A percentile compares a stretch with the other conserved stretches of the same genome.
Conservation (phyloP, 2,888 invertebrate species). For the Drosophila mulleri region DNA sequence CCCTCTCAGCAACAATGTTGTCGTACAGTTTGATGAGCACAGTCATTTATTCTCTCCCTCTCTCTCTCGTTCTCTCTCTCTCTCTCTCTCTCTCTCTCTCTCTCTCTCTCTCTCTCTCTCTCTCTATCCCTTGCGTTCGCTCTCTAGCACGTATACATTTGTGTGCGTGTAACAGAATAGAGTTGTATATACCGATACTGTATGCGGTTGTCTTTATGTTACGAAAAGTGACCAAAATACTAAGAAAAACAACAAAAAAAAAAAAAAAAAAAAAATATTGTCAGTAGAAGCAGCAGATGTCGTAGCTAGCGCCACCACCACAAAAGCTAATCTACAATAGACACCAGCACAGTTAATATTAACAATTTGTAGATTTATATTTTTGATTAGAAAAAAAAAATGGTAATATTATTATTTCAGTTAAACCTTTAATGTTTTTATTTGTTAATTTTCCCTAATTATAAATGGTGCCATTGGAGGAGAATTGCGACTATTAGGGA, state of each 20-base stretch:
- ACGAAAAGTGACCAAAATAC: neutral
- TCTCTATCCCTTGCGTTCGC: neutral
- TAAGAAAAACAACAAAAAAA: neutral
- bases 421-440: constrained; percentile 27
- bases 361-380: constrained; percentile 24
- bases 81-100: neutral
- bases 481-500: constrained; percentile 39
- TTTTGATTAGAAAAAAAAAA: constrained; percentile 10
- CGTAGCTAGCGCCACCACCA: constrained; percentile 32
- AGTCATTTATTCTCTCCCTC: constrained; percentile 1
- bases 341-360: constrained; percentile 27
- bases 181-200: constrained; percentile 3
- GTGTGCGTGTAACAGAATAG: constrained; percentile 2
- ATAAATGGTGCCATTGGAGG: constrained; percentile 59
- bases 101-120: neutral
- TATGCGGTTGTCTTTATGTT: neutral
- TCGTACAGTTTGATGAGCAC: constrained; percentile 35
- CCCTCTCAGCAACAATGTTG: constrained; percentile 46
- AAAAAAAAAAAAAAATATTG: neutral
- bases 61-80: neutral
- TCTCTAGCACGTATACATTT: neutral
- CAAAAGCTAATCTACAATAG: constrained; percentile 14
- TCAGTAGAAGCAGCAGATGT: constrained; percentile 29
- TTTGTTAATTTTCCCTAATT: constrained; percentile 37
- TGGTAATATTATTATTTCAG: constrained; percentile 12